Conservation (phyloP, 2,888 invertebrate species). For the Chesias legatella region DNA sequence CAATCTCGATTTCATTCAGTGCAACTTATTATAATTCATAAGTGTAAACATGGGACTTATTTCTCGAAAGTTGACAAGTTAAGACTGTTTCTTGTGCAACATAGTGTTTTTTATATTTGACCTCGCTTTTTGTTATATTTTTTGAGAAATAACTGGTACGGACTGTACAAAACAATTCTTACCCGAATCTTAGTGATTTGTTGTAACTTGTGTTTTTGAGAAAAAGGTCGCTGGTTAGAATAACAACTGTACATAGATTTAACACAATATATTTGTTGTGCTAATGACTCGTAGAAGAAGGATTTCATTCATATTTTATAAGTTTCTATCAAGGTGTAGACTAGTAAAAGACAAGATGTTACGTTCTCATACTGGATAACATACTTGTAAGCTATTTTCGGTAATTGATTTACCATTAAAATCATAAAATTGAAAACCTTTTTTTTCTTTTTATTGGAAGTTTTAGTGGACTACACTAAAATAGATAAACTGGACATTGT, state of each 20-base stretch:
- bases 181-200: background rate
- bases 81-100: too few species aligned
- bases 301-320: conserved; percentile 11
- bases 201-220: background rate
- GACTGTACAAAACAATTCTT: too few species aligned
- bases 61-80: too few species aligned
- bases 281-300: conserved; percentile 16
- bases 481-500: too few species aligned
- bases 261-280: conserved; percentile 16
- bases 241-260: conserved; percentile 24
- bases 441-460: conserved; percentile 12
- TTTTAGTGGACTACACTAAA: too few species aligned
- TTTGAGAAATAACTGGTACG: too few species aligned
- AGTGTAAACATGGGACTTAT: too few species aligned
- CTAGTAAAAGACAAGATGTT: conserved; percentile 26
- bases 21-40: too few species aligned
- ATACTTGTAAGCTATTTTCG: conserved; percentile 25
- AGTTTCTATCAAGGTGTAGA: conserved; percentile 14
- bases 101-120: too few species aligned
- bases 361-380: conserved; percentile 19
- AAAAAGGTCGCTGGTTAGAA: conserved; percentile 1
- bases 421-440: conserved; percentile 15
- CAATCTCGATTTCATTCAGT: too few species aligned
- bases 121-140: too few species aligned
- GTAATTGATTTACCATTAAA: conserved; percentile 34